A percentile compares a stretch with the other conserved stretches of the same genome.
phyloP scores from a whole-genome alignment of 2,797 vertebrate species.

The Lophius americanus region DNA sequence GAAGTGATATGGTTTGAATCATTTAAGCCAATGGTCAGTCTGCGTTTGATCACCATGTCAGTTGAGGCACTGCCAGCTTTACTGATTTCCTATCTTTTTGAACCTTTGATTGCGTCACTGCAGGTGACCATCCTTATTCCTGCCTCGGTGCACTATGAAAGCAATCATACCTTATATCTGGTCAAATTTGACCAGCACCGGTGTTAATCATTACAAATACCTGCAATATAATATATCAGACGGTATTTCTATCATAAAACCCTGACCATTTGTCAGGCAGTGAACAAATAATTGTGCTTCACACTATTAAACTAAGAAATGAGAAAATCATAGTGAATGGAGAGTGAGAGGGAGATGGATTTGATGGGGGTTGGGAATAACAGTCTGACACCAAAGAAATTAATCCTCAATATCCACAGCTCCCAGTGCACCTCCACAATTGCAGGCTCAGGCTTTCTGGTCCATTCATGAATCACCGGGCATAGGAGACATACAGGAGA shows the following conservation, averaged over 20 bases:
- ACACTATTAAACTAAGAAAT: slow-evolving; percentile 78
- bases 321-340: slow-evolving; percentile 69
- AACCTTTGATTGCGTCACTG: slow-evolving; percentile 50
- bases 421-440: slow-evolving; percentile 77
- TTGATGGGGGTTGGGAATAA: slow-evolving; percentile 78
- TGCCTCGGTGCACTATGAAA: slow-evolving; percentile 26
- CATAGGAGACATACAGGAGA: slow-evolving; percentile 74
- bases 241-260: slow-evolving; percentile 59
- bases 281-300: slow-evolving; percentile 75
- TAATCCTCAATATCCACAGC: slow-evolving; percentile 80
- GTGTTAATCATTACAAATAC: slow-evolving; percentile 58
- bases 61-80: slow-evolving; percentile 27
- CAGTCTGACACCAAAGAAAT: slow-evolving; percentile 76
- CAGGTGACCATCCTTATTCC: slow-evolving; percentile 34
- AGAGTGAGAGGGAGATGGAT: slow-evolving; percentile 70
- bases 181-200: slow-evolving; percentile 40
- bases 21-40: slow-evolving; percentile 37
- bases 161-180: slow-evolving; percentile 52
- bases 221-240: slow-evolving; percentile 60
- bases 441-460: slow-evolving; percentile 74
- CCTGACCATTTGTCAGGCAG: slow-evolving; percentile 64
- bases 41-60: slow-evolving; percentile 34
- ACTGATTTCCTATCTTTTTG: slow-evolving; percentile 51
- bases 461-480: slow-evolving; percentile 84
- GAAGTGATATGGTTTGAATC: slow-evolving; percentile 40